Evolutionary conservation across 2,797 vertebrate genomes (phyloP), one percentile per base, ranked within the genome.

Genomic region (Sebastes jordani): DNA sequence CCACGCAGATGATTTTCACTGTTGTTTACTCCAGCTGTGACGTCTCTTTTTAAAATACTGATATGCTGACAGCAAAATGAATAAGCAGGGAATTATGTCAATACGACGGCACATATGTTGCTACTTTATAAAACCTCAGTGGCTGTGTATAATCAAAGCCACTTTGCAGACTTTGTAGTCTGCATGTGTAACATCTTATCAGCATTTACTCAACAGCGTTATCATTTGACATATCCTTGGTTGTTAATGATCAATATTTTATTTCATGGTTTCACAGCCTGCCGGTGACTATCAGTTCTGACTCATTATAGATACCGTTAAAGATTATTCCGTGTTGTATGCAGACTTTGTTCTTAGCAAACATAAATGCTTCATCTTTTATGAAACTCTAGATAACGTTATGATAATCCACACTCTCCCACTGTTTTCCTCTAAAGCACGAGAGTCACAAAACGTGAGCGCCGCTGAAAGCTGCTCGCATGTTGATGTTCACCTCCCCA

Each of bases 341-440:
- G 6, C n/a, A 14, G 71, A 65, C 86, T 84, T 86, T 88, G 58
- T 11, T 60, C 78, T 70, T 13, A 0, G 52, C 20, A 11, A 69
- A 71, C 7, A 7, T 16, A 25, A 55, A 6, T 16, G 1, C 4
- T 10, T n/a, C 8, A 25, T 75, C 16, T 82, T 46, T 61, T 56
- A 49, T 76, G 20, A 65, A n/a, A 3, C 13, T 7, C 0, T 5
- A 54, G 22, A 75, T 80, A 52, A 71, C 22, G 6, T 27, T 2
- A 23, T 63, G 16, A 23, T 69, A 56, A 30, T 23, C 30, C 60
- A 60, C 7, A 16, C 30, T 2, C 20, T 29, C 61, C 4, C 5
- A 13, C 2, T 9, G 10, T 1, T 18, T 32, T 74, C 18, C 1
- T 27, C 4, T 30, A n/a, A 32, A 59, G 16, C 1, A 9, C 13